These are phyloP conservation scores for Diaphora mendica DNA, from an alignment of 2,888 invertebrate genomes.

Conservation along the genomic window DNA sequence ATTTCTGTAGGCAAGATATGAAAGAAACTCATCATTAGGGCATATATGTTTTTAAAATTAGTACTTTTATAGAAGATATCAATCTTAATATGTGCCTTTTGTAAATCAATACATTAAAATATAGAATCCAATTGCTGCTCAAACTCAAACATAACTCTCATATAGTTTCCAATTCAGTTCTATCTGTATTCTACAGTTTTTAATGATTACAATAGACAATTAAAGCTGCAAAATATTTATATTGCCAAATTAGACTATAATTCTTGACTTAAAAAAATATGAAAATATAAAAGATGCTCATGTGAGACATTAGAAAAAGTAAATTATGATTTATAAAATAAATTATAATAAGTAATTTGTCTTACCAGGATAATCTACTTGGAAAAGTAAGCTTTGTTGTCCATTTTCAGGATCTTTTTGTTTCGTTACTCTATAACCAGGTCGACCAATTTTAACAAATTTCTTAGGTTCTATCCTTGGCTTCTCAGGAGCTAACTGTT, in stretches of 20 bases:
- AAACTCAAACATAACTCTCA: background rate
- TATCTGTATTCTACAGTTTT: background rate
- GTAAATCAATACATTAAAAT: no score
- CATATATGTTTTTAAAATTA: background rate
- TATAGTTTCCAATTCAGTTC: no score
- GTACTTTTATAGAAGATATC: background rate
- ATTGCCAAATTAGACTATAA: no score
- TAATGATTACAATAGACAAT: background rate
- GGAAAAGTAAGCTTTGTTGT: conserved; percentile 98
- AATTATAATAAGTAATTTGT: background rate
- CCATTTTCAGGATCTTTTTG: conserved; percentile 98
- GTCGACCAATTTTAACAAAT: conserved; percentile 99
- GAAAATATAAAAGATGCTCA: background rate
- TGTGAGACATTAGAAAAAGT: background rate
- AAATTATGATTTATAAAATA: background rate
- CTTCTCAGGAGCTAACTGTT: conserved; percentile 97
- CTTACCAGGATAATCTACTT: conserved; percentile 95
- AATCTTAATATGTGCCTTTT: background rate
- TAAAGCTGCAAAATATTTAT: background rate
- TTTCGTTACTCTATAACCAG: conserved; percentile 99
- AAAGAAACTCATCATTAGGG: background rate
- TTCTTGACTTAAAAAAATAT: no score
- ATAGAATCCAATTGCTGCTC: background rate
- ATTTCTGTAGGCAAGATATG: conserved; percentile 88
- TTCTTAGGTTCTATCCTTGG: conserved; percentile 99